A percentile compares a stretch with the other conserved stretches of the same genome.
These are phyloP conservation scores for Eretmochelys imbricata DNA, from an alignment of 2,113 vertebrate species.

Conservation along the genomic window DNA sequence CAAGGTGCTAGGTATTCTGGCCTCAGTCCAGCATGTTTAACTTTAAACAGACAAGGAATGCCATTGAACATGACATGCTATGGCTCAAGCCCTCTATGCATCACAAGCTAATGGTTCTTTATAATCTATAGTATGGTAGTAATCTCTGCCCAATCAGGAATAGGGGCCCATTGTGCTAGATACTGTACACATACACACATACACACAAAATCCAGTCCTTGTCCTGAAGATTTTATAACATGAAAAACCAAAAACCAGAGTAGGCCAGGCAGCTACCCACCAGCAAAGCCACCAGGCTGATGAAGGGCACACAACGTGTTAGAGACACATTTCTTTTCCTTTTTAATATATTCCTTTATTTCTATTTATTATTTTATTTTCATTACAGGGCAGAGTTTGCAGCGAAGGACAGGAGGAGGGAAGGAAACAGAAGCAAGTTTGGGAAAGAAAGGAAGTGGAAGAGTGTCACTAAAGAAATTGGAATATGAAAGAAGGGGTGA, in stretches of 20 bases:
- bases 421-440: background rate
- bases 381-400: background rate
- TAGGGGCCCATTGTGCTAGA: background rate
- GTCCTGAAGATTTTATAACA: background rate
- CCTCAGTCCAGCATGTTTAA: background rate
- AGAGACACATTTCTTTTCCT: background rate
- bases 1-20: background rate
- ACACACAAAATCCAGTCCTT: background rate
- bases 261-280: background rate
- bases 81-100: background rate
- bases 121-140: background rate
- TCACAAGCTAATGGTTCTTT: background rate
- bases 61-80: background rate
- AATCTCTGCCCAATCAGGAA: background rate
- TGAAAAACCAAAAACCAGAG: fast-evolving
- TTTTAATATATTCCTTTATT: background rate
- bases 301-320: background rate
- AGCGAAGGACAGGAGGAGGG: background rate
- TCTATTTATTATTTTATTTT: background rate
- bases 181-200: background rate
- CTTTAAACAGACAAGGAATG: background rate
- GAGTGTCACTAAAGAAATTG: background rate
- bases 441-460: background rate
- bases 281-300: background rate
- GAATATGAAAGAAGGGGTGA: background rate